These are phyloP conservation scores for Triplophysa bombifrons DNA, from an alignment of 2,797 vertebrate genomes.

Conservation along the genomic window DNA sequence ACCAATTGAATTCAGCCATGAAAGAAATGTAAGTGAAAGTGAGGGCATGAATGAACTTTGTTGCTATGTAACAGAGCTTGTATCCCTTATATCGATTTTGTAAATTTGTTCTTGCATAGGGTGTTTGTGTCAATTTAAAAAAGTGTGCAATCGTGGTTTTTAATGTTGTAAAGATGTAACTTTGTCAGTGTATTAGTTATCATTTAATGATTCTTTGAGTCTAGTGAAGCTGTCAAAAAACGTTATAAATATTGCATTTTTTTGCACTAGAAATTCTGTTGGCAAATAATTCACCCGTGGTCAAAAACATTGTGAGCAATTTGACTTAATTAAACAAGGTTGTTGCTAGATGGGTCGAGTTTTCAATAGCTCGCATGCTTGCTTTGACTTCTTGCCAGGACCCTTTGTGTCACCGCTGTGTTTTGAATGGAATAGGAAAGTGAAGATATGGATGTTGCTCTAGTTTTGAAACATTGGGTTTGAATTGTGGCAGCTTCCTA, in stretches of 20 bases:
- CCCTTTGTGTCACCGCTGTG: constrained; percentile 29
- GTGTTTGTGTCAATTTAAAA: not conserved
- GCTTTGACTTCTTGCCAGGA: not conserved
- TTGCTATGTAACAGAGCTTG: not conserved
- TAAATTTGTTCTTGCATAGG: not conserved
- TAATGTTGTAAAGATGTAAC: not conserved
- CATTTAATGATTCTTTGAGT: too few relatives aligned
- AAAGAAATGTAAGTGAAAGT: constrained; percentile 63
- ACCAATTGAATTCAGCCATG: constrained; percentile 51
- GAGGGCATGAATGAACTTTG: not conserved
- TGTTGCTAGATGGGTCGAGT: not conserved
- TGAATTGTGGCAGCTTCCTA: constrained; percentile 67
- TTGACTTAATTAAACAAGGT: not conserved
- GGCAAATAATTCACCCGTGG: not conserved
- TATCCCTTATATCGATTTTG: not conserved
- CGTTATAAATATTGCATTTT: not conserved
- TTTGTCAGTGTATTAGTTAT: not conserved
- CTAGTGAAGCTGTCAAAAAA: too few relatives aligned
- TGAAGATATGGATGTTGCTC: constrained; percentile 64
- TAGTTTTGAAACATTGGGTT: constrained; percentile 71
- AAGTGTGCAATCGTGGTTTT: not conserved
- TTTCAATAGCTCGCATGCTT: constrained; percentile 7
- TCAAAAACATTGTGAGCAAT: not conserved
- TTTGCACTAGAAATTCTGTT: not conserved
- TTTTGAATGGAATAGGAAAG: constrained; percentile 31